phyloP scores from a whole-genome alignment of 2,797 vertebrate genomes.

The Sebastes melanostomus region DNA sequence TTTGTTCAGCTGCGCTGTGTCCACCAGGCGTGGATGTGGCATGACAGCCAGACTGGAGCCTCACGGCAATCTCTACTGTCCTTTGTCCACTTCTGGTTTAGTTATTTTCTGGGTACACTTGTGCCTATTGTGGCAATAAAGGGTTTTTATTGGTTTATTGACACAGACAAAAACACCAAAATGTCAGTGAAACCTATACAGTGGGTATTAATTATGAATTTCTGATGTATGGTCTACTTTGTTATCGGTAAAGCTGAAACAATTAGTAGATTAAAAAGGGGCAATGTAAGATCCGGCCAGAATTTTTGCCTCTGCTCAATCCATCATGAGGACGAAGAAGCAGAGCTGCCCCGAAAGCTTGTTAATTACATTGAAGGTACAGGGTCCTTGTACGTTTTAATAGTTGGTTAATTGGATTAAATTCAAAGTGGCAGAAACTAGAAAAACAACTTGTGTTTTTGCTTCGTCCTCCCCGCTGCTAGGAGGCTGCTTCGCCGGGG shows the following conservation, averaged over 20 bases:
- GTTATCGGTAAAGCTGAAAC: no score
- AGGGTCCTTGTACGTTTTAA: background rate
- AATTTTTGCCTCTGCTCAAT: background rate
- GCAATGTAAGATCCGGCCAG: background rate
- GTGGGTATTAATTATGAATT: background rate
- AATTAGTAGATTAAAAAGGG: no score
- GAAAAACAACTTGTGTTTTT: background rate
- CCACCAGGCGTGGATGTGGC: conserved; percentile 42
- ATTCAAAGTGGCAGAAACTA: background rate
- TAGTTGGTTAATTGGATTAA: background rate
- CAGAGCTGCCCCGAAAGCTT: background rate
- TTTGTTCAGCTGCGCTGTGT: conserved; percentile 36
- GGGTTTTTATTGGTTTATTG: background rate
- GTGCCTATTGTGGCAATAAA: background rate
- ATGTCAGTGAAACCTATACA: no score
- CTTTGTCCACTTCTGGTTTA: conserved; percentile 31
- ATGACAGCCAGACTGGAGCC: conserved; percentile 62
- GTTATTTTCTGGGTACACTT: conserved; percentile 4
- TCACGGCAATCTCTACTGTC: conserved; percentile 29
- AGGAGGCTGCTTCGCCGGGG: no score
- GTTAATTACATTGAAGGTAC: background rate
- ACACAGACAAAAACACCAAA: background rate
- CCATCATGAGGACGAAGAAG: background rate
- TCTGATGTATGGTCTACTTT: background rate
- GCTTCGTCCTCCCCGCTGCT: no score